A percentile compares a stretch with the other conserved stretches of the same genome.
These are phyloP conservation scores for Copidosoma aretas DNA, from an alignment of 2,888 invertebrate genomes.

Conservation along the genomic window DNA sequence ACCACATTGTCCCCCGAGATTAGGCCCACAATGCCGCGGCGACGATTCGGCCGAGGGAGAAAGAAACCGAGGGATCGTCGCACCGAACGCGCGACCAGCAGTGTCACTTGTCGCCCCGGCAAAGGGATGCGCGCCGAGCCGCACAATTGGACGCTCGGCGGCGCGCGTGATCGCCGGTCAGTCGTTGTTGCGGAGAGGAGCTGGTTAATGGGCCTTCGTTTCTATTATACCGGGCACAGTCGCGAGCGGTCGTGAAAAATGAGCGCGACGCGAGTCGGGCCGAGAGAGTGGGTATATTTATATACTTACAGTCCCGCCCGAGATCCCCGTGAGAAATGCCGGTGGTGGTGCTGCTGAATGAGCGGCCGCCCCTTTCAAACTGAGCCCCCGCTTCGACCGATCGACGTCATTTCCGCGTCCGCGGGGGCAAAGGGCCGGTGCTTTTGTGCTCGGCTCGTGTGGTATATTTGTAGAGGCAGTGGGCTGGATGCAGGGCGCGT, in stretches of 20 bases:
- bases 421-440: constrained; percentile 49
- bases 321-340: constrained; percentile 33
- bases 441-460: too few relatives aligned
- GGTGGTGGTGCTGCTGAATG: neutral
- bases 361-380: neutral
- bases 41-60: too few relatives aligned
- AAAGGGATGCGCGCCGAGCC: neutral
- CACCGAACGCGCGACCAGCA: too few relatives aligned
- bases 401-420: too few relatives aligned
- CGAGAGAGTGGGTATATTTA: too few relatives aligned
- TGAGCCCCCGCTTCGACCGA: neutral
- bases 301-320: too few relatives aligned
- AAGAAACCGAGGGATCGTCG: too few relatives aligned
- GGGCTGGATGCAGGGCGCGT: too few relatives aligned
- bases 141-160: neutral
- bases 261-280: neutral
- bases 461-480: too few relatives aligned
- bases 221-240: neutral
- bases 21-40: too few relatives aligned
- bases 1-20: too few relatives aligned
- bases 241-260: constrained; percentile 24
- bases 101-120: too few relatives aligned
- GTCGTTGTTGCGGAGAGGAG: neutral
- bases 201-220: neutral
- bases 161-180: neutral